Base-by-base conservation (phyloP, 2,888 invertebrate species). In the Notodonta ziczac region DNA sequence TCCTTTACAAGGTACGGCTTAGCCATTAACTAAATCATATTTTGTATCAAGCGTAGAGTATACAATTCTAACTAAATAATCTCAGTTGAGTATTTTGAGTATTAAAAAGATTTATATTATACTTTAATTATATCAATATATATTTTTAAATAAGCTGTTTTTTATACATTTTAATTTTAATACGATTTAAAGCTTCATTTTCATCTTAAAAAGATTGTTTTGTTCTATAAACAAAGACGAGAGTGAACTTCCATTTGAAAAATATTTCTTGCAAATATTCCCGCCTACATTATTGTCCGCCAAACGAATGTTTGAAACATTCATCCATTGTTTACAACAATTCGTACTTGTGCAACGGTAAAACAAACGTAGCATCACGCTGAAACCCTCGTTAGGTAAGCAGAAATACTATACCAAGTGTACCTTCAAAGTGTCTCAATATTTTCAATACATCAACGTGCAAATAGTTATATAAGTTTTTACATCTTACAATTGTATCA, bases 181-280 rank as follows among this genome's bases (percentile, higher is more conserved):
- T 80, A 87, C 91, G 91, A 91, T 90, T 91, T 92, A 92, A 92
- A 92, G 92, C 91, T 91, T 90, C 78, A 77, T 86, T 90, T 90
- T 88, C 83, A 84, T 84, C 87, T 89, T 91, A 91, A 71, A 86
- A 85, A 56, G 44, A 81, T 80, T 81, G 73, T 81, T 80, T 83
- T 82, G 69, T 77, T 81, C 69, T 76, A 76, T 24, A 24, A 24
- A 81, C 72, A 75, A 81, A 16, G 50, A 50, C 14, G 16, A 16
- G 8, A 50, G 9, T 50, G 12, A 13, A 66, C 63, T 63, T 63
- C 24, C 63, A 53, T 56, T 61, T 75, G 69, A 67, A 55, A 40
- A 40, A 55, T 40, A 55, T 55, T 40, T 39, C 14, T 0, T 55
- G 55, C n/a, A 14, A 24, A 12, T 64, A 72, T 82, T 73, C 74